Evolutionary conservation across 2,113 vertebrate genomes (phyloP).

Genomic region (Apaloderma vittatum): DNA sequence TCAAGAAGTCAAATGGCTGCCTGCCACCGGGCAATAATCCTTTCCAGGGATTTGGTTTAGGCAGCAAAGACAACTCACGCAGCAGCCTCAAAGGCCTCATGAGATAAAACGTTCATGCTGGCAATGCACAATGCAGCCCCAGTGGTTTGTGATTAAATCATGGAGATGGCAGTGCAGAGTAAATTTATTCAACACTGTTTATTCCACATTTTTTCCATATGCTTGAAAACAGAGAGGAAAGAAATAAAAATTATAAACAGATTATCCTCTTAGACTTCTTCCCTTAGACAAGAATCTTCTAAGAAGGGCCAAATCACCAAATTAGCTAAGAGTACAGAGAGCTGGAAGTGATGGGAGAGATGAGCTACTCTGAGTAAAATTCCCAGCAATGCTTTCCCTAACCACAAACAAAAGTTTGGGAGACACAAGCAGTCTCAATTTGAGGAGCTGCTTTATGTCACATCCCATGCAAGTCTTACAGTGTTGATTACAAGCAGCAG

Average conservation of each 20-base stretch:
- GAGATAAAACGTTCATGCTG: neutral
- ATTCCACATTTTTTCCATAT: constrained; percentile 9
- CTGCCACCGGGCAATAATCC: neutral
- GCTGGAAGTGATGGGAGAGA: neutral
- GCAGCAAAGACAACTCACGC: neutral
- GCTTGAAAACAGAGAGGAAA: constrained; percentile 6
- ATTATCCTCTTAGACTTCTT: neutral
- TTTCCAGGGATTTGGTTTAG: neutral
- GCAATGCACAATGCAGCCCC: neutral
- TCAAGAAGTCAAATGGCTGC: neutral
- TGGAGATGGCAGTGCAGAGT: neutral
- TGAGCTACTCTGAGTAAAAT: neutral
- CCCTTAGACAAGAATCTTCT: neutral
- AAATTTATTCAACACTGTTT: constrained; percentile 11
- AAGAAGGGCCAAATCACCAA: constrained; percentile 9
- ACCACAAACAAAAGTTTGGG: neutral
- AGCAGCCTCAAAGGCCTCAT: constrained; percentile 8
- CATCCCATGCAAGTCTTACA: neutral
- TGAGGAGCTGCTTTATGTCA: neutral
- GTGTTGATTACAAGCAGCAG: neutral
- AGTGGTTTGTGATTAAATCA: constrained; percentile 8
- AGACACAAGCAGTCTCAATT: neutral
- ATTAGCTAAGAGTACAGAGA: neutral
- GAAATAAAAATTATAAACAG: constrained; percentile 32
- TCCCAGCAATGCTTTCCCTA: neutral